phyloP scores from a whole-genome alignment of 2,113 vertebrate species.

The Sphyrna mokarran region DNA sequence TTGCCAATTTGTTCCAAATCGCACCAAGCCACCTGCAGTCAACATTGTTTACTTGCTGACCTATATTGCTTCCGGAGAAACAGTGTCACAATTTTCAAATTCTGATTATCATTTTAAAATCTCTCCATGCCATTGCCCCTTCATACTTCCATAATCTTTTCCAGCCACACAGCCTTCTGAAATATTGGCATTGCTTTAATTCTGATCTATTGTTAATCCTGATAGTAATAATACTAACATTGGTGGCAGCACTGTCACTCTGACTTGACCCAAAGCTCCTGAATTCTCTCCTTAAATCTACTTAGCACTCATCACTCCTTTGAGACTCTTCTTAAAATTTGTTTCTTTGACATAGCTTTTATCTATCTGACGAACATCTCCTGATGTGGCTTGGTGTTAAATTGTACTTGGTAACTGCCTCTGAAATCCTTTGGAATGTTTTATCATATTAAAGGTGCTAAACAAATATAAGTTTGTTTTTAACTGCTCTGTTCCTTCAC shows the following conservation, averaged over 20 bases:
- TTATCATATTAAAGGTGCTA: not conserved
- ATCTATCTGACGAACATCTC: not conserved
- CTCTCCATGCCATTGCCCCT: not conserved
- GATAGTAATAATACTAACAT: not conserved
- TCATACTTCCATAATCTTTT: not conserved
- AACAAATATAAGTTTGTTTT: not conserved
- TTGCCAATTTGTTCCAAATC: too few relatives aligned
- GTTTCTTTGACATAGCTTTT: not conserved
- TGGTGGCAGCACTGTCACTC: not conserved
- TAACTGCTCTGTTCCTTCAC: not conserved
- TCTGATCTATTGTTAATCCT: not conserved
- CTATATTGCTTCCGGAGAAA: too few relatives aligned
- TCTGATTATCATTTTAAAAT: too few relatives aligned
- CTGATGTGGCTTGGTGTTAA: not conserved
- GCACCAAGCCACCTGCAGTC: too few relatives aligned
- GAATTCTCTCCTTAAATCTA: not conserved
- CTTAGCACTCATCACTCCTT: not conserved
- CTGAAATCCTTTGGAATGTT: not conserved
- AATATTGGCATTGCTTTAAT: not conserved
- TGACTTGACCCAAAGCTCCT: not conserved
- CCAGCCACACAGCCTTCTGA: not conserved
- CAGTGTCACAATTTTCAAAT: too few relatives aligned
- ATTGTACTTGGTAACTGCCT: not conserved
- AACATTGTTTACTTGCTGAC: too few relatives aligned
- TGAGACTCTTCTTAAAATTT: not conserved